Conservation (phyloP, 1,140 invertebrate species). For the Zaprionus vittiger region DNA sequence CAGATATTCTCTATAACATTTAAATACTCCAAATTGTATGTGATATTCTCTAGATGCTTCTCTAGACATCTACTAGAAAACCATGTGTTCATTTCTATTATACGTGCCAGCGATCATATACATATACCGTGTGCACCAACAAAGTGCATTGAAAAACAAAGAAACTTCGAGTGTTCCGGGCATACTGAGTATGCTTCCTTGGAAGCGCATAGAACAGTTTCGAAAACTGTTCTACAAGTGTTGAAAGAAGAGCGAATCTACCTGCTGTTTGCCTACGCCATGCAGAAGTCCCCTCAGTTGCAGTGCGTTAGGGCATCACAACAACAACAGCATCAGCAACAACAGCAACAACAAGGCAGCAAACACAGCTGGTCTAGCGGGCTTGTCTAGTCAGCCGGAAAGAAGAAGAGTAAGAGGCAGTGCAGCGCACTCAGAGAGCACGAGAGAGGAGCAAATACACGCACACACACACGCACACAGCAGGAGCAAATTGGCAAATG, state of each 20-base stretch:
- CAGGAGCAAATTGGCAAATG: conserved; percentile 19
- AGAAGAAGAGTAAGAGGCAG: conserved; percentile 7
- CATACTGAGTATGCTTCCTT: no score
- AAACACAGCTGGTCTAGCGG: conserved; percentile 55
- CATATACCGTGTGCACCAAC: no score
- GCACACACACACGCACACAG: background rate
- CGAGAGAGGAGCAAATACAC: background rate
- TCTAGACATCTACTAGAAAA: no score
- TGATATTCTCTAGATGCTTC: no score
- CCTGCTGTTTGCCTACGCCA: conserved; percentile 1
- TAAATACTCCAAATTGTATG: no score
- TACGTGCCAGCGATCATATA: no score
- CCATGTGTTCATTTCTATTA: background rate
- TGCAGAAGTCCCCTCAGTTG: background rate
- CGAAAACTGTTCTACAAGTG: background rate
- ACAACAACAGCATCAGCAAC: conserved; percentile 28
- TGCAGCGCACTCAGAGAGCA: conserved; percentile 25
- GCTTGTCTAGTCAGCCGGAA: conserved; percentile 65
- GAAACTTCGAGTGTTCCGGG: background rate
- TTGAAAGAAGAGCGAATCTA: background rate
- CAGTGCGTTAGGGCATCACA: conserved; percentile 15
- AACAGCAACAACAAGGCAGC: conserved; percentile 8
- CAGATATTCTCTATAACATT: no score
- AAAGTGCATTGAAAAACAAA: background rate
- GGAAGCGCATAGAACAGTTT: conserved; percentile 2